These are phyloP conservation scores for Sussaba pulchella DNA, from an alignment of 2,888 invertebrate genomes.

Conservation along the genomic window DNA sequence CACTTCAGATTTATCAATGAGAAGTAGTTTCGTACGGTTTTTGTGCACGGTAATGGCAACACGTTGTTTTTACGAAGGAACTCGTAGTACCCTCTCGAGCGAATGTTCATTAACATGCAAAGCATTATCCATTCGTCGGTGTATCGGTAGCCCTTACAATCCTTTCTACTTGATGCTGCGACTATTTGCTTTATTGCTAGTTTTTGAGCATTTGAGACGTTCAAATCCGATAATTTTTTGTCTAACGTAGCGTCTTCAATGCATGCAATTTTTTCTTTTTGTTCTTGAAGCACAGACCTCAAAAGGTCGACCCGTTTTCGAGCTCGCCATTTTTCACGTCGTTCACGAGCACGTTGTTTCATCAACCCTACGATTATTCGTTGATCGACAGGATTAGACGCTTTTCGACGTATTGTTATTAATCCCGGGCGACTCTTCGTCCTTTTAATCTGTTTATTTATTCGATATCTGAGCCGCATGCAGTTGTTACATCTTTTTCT, in stretches of 20 bases:
- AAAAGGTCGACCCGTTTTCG: background rate
- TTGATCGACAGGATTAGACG: conserved; percentile 12
- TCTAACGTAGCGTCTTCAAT: conserved; percentile 12
- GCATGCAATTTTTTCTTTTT: conserved; percentile 19
- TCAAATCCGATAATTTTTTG: background rate
- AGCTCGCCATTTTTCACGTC: background rate
- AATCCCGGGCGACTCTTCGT: background rate
- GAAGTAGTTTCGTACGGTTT: conserved; percentile 54
- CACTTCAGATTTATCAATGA: conserved; percentile 45
- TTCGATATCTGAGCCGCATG: conserved; percentile 2
- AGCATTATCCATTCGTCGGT: conserved; percentile 49
- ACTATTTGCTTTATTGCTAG: background rate
- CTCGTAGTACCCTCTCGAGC: conserved; percentile 29
- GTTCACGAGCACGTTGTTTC: conserved; percentile 6
- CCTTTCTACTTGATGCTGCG: background rate
- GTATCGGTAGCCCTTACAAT: conserved; percentile 19
- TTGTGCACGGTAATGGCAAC: conserved; percentile 34
- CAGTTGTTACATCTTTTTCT: conserved; percentile 33
- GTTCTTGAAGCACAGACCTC: background rate
- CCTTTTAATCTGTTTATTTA: conserved; percentile 4
- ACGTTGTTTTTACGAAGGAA: conserved; percentile 51
- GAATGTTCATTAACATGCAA: conserved; percentile 43
- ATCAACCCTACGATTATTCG: conserved; percentile 2
- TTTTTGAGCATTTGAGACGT: background rate
- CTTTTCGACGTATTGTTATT: background rate